phyloP scores from a whole-genome alignment of 2,888 invertebrate species.

The Agelastica alni region DNA sequence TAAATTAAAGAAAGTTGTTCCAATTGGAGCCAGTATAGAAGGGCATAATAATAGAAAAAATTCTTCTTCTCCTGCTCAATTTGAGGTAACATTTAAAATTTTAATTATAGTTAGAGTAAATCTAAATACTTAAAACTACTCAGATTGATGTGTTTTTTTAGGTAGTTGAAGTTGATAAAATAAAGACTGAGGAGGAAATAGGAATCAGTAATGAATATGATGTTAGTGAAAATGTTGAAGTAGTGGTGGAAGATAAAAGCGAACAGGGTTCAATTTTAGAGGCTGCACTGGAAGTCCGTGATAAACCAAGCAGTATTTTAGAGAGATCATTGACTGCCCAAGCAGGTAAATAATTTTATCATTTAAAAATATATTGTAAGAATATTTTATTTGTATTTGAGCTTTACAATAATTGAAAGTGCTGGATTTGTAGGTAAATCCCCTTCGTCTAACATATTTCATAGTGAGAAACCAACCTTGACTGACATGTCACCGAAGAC shows the following conservation, averaged over 20 bases:
- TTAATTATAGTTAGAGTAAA: no score
- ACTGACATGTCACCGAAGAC: slow-evolving; percentile 45
- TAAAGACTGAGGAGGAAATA: slow-evolving; percentile 43
- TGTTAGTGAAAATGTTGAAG: slow-evolving; percentile 44
- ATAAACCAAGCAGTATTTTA: slow-evolving; percentile 51
- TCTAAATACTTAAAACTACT: neutral
- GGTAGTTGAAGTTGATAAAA: slow-evolving; percentile 40
- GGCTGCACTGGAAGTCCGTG: slow-evolving; percentile 51
- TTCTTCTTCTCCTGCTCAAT: slow-evolving; percentile 22
- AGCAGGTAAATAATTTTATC: slow-evolving; percentile 35
- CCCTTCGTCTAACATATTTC: slow-evolving; percentile 39
- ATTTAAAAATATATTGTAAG: no score
- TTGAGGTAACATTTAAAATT: no score
- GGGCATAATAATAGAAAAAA: slow-evolving; percentile 24
- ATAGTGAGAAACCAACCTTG: slow-evolving; percentile 36
- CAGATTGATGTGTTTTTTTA: no score
- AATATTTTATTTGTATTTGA: no score
- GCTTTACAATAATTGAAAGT: slow-evolving; percentile 5
- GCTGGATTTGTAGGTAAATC: slow-evolving; percentile 40
- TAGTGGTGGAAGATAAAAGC: slow-evolving; percentile 41
- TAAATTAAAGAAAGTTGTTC: slow-evolving; percentile 32
- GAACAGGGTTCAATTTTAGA: slow-evolving; percentile 51
- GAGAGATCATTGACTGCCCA: slow-evolving; percentile 52
- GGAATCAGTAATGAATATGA: slow-evolving; percentile 31
- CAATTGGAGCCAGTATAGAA: slow-evolving; percentile 10